Evolutionary conservation across 37 sponge, comb jelly and placozoan species (phyloP).

Genomic region (Crambe crambe): DNA sequence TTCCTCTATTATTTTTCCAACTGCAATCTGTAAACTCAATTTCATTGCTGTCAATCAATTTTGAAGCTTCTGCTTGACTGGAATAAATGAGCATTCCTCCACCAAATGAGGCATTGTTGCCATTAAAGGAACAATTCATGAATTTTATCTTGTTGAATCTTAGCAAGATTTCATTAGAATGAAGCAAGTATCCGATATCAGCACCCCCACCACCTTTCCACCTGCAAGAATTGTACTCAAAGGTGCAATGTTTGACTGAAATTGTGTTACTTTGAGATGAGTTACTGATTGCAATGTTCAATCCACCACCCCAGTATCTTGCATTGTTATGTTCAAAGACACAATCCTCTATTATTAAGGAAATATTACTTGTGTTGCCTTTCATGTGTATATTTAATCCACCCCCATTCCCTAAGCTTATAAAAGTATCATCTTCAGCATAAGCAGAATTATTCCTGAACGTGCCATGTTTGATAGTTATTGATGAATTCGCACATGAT

Average conservation of each 20-base stretch:
- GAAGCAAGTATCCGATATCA: neutral
- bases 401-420: slow-evolving; percentile 20
- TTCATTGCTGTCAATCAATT: neutral
- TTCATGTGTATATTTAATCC: slow-evolving; percentile 44
- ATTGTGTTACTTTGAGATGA: neutral
- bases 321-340: slow-evolving; percentile 25
- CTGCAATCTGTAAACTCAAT: neutral
- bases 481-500: too few relatives aligned
- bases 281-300: neutral
- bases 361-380: slow-evolving; percentile 29
- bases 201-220: neutral
- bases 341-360: slow-evolving; percentile 3
- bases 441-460: too few relatives aligned
- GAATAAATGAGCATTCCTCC: neutral
- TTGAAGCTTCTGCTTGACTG: neutral
- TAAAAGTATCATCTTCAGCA: too few relatives aligned
- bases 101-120: neutral
- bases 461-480: too few relatives aligned
- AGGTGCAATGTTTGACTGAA: neutral
- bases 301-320: slow-evolving; percentile 63
- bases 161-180: neutral
- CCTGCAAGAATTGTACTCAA: neutral
- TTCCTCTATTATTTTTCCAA: neutral
- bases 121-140: neutral
- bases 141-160: neutral